Conservation (phyloP, 2,888 invertebrate genomes). For the Meganola albula region DNA sequence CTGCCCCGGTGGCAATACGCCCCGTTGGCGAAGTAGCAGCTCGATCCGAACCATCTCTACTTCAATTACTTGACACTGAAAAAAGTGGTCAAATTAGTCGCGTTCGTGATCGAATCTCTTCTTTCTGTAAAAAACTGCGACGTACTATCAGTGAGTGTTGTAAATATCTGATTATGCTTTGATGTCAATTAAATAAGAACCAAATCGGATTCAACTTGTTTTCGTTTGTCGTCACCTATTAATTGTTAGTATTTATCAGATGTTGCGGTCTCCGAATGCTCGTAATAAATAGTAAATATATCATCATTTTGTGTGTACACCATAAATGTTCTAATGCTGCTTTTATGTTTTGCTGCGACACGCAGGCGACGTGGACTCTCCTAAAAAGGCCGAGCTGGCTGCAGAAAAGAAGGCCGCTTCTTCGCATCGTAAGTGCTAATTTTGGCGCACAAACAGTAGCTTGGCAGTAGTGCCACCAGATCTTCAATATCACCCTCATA, state of each 20-base stretch:
- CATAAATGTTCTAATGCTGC: constrained; percentile 71
- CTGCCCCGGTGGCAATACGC: constrained; percentile 47
- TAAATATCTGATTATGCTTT: constrained; percentile 9
- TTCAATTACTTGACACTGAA: constrained; percentile 63
- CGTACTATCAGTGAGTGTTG: constrained; percentile 72
- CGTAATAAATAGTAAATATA: no score
- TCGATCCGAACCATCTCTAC: constrained; percentile 64
- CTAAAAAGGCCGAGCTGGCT: constrained; percentile 72
- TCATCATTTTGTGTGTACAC: constrained; percentile 28
- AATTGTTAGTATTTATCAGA: constrained; percentile 11
- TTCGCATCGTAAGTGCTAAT: constrained; percentile 75
- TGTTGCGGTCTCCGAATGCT: no score
- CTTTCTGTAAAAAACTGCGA: constrained; percentile 72
- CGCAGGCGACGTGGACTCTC: constrained; percentile 75
- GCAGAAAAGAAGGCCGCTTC: constrained; percentile 69
- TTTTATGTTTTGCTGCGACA: constrained; percentile 72
- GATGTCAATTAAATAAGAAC: constrained; percentile 9
- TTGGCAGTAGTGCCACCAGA: constrained; percentile 28
- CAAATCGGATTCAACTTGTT: neutral
- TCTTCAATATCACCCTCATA: constrained; percentile 22
- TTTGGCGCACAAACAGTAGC: constrained; percentile 51
- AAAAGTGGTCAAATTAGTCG: constrained; percentile 64
- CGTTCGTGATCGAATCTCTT: constrained; percentile 64
- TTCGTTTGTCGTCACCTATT: constrained; percentile 10
- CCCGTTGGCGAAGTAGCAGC: constrained; percentile 60